Percentiles rank a stretch among this genome's conserved stretches.
Evolutionary conservation across 2,113 vertebrate species (phyloP).

Genomic region (Cochlearius cochlearius): DNA sequence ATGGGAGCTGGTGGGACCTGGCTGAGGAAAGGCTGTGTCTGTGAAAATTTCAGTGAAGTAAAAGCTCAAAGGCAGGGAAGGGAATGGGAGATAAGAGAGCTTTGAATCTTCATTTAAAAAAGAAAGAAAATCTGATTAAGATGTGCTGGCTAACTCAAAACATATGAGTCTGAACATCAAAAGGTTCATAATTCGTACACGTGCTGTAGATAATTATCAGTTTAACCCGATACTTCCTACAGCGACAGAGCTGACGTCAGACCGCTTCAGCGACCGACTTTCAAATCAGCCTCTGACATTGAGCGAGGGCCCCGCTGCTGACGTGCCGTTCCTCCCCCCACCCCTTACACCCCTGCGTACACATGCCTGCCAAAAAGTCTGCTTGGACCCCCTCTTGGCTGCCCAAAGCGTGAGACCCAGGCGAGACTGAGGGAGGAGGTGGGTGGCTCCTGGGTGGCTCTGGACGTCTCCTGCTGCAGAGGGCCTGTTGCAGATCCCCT

Average conservation of each 20-base stretch:
- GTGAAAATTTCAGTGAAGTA: background rate
- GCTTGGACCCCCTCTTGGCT: background rate
- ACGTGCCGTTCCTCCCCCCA: fast-evolving
- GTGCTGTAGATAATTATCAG: constrained; percentile 66
- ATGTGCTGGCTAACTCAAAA: constrained; percentile 60
- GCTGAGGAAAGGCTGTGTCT: background rate
- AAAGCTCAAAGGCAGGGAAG: constrained; percentile 38
- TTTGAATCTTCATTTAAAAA: constrained; percentile 40
- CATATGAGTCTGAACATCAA: constrained; percentile 55
- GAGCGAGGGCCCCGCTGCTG: background rate
- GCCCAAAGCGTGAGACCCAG: background rate
- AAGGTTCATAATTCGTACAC: constrained; percentile 25
- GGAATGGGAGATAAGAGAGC: constrained; percentile 39
- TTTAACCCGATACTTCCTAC: constrained; percentile 59
- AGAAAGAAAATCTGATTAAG: constrained; percentile 57
- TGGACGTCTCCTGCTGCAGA: background rate
- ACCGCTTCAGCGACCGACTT: background rate
- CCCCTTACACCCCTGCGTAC: background rate
- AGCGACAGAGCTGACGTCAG: constrained; percentile 56
- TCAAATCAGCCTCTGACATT: background rate
- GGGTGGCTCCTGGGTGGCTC: background rate
- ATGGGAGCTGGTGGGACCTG: background rate
- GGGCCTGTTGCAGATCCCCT: background rate
- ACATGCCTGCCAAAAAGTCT: background rate
- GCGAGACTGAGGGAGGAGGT: background rate